Conservation (phyloP, 2,113 vertebrate species). For the Spheniscus mendiculus region DNA sequence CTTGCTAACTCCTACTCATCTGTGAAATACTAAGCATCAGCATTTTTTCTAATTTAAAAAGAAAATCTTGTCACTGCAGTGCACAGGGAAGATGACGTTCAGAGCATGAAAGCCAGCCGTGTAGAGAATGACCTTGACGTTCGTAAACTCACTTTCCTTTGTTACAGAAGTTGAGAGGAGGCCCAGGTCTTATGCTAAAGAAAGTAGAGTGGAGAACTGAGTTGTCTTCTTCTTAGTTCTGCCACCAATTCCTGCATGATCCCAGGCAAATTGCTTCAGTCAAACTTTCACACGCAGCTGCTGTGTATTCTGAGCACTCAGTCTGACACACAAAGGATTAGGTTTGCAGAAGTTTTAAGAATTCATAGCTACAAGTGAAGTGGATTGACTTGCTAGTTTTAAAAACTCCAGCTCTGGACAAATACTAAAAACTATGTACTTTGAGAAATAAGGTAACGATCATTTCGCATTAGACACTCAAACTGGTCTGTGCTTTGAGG, state of each 20-base stretch:
- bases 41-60: not conserved
- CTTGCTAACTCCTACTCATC: not conserved
- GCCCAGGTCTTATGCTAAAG: not conserved
- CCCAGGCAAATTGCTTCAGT: not conserved
- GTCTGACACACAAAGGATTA: not conserved
- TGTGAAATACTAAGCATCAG: not conserved
- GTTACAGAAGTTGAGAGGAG: not conserved
- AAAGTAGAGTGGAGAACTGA: not conserved
- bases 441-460: not conserved
- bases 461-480: not conserved
- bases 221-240: not conserved
- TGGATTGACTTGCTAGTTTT: not conserved
- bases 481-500: not conserved
- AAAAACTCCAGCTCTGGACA: not conserved
- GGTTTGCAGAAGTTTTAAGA: not conserved
- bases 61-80: not conserved
- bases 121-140: not conserved
- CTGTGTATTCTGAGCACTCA: not conserved
- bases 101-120: not conserved
- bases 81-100: not conserved
- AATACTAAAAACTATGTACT: not conserved
- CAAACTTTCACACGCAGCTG: not conserved
- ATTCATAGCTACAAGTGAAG: not conserved
- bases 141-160: not conserved
- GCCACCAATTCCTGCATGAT: not conserved